Evolutionary conservation across 2,888 invertebrate genomes (phyloP), one percentile per base, ranked within the genome.

Genomic region (Plebejus argus): DNA sequence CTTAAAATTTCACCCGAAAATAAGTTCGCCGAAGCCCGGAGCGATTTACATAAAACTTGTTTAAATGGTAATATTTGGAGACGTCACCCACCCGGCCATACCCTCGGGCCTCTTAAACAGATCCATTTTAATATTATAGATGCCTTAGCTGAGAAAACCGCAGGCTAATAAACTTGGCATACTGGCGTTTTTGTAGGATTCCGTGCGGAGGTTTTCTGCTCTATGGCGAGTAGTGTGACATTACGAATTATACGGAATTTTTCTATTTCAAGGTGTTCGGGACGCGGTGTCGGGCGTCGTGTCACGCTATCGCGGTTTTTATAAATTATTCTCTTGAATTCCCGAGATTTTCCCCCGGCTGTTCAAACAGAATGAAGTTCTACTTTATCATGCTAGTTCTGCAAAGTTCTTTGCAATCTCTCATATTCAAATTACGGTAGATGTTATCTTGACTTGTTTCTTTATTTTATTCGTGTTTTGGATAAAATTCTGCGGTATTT

Each of bases 51-150:
- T 93, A 93, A 93, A 93, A 93, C 92, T 93, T 93, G 93, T 93
- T 92, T 93, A 93, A 93, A 93, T 93, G 93, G 92, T 93, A 93
- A 93, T 93, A 93, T 93, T 93, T 92, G 91, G 88, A 89, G 91
- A 91, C 89, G 91, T 92, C 93, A 91, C 89, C 89, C 86, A 87
- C 88, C 89, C 89, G 88, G 86, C 87, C 87, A 86, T 86, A 84
- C 85, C 86, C 85, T 85, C 83, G 83, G 84, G 84, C 84, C 84
- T 86, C 86, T 86, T 82, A 81, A 82, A 85, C 84, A 86, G 88
- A 88, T 89, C 89, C 87, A 86, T 87, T 86, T 83, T 82, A 83
- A 83, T 83, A 82, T 81, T 82, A 84, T 82, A 82, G 81, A 82
- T 79, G 81, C 79, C 79, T 79, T 72, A 58, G 72, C 33, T 61